Evolutionary conservation across 2,888 invertebrate genomes (phyloP).

Genomic region (Xestia xanthographa): DNA sequence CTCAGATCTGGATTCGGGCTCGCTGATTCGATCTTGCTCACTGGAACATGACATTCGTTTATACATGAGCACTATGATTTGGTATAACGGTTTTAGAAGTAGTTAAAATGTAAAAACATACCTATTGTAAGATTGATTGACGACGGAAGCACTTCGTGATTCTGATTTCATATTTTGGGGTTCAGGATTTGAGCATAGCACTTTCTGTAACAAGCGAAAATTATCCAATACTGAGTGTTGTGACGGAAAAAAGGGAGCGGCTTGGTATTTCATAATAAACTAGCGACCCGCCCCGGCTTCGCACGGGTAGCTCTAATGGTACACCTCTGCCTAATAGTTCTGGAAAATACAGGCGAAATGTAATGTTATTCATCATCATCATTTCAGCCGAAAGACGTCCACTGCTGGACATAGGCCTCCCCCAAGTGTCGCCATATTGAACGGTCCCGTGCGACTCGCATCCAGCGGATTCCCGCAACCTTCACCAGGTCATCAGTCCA

Average conservation of each 20-base stretch:
- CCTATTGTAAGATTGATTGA: conserved; percentile 88
- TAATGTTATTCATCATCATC: no score
- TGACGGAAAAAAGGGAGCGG: neutral
- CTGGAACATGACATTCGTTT: conserved; percentile 72
- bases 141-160: conserved; percentile 81
- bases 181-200: conserved; percentile 77
- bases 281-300: no score
- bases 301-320: no score
- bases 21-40: conserved; percentile 81
- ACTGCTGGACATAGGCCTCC: no score
- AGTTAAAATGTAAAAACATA: conserved; percentile 49
- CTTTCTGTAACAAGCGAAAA: conserved; percentile 76
- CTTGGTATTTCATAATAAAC: no score
- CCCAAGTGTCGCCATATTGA: no score
- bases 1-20: conserved; percentile 85
- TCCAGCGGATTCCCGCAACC: no score
- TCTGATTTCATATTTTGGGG: conserved; percentile 79
- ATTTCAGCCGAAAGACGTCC: no score
- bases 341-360: no score
- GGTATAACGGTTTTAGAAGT: neutral
- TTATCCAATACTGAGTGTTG: neutral
- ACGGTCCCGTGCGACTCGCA: no score
- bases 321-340: no score
- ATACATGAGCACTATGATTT: neutral
- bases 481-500: no score